Percentiles rank a stretch among this genome's conserved stretches.
Conservation (phyloP, 2,888 invertebrate species). For the Dicycla oo region DNA sequence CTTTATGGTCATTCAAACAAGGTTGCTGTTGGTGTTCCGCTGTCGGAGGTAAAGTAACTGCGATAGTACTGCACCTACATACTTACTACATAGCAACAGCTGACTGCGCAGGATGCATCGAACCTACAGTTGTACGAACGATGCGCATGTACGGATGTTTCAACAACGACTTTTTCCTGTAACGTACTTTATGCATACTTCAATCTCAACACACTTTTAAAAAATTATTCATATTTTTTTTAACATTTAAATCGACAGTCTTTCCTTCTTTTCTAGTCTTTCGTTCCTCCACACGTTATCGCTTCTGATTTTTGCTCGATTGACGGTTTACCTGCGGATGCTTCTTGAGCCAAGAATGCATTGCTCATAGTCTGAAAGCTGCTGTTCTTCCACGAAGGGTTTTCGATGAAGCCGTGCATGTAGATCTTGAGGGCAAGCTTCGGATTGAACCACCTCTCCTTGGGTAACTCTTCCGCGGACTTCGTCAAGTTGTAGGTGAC, state of each 20-base stretch:
- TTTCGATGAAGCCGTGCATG: slow-evolving; percentile 68
- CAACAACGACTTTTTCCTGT: too few relatives aligned
- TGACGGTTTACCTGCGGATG: not conserved
- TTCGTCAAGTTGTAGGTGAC: slow-evolving; percentile 22
- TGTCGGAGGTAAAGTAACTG: too few relatives aligned
- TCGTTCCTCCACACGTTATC: too few relatives aligned
- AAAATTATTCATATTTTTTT: not conserved
- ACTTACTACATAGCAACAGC: too few relatives aligned
- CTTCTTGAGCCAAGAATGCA: slow-evolving; percentile 49
- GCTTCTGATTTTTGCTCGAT: too few relatives aligned
- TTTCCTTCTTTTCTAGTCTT: too few relatives aligned
- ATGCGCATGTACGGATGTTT: too few relatives aligned
- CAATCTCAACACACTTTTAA: not conserved
- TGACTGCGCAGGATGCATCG: too few relatives aligned
- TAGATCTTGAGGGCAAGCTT: slow-evolving; percentile 49
- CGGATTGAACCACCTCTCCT: slow-evolving; percentile 14
- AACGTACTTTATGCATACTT: not conserved
- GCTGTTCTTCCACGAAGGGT: slow-evolving; percentile 61
- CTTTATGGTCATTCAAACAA: too few relatives aligned
- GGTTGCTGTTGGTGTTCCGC: too few relatives aligned
- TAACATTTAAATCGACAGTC: not conserved
- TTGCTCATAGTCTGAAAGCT: slow-evolving; percentile 57
- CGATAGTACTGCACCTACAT: too few relatives aligned
- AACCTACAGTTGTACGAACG: too few relatives aligned
- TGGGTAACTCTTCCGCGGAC: slow-evolving; percentile 10